Evolutionary conservation across 2,113 vertebrate species (phyloP), one percentile per base, ranked within the genome.

Genomic region (Syrrhaptes paradoxus): DNA sequence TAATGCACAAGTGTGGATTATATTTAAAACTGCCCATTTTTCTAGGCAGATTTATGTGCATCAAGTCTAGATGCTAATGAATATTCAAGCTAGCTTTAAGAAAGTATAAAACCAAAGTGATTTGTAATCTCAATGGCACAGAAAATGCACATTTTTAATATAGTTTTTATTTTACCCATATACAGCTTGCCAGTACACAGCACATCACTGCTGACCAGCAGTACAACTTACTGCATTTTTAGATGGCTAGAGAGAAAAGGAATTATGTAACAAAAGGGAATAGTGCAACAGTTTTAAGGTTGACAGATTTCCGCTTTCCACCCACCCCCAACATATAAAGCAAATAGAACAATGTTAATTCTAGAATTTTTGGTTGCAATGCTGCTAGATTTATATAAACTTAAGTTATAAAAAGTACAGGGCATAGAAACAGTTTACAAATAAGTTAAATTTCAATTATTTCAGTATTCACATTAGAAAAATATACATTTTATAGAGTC

Each of bases 361-460:
- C 20, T 58, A 85, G 38, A 52, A 36, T 87, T 93, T 96, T 96
- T 96, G 94, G 86, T 93, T 96, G 89, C 45, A 62, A 55, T 11
- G 25, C 51, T 78, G 70, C 93, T 91, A 41, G 85, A 65, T 68
- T 67, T 57, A 46, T 63, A 87, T 55, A 89, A 87, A 95, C 79
- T 61, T 91, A 85, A 91, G 79, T 89, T 48, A 91, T 80, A 97
- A 91, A 94, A 92, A 76, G 82, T n/a, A 94, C 85, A 72, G 89
- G 68, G 81, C 45, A 86, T 85, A 92, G 89, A 91, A 95, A 97
- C 76, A 86, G 94, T 97, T 98, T 97, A 97, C 97, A 98, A 97
- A 98, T 97, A 97, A 98, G 90, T 96, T 98, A 97, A 97, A 98
- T 96, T 97, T 96, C 97, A 95, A 80, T 97, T 97, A 89, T 96